These are phyloP conservation scores for Eurystomus gularis DNA, from an alignment of 2,113 vertebrate genomes.

Conservation along the genomic window DNA sequence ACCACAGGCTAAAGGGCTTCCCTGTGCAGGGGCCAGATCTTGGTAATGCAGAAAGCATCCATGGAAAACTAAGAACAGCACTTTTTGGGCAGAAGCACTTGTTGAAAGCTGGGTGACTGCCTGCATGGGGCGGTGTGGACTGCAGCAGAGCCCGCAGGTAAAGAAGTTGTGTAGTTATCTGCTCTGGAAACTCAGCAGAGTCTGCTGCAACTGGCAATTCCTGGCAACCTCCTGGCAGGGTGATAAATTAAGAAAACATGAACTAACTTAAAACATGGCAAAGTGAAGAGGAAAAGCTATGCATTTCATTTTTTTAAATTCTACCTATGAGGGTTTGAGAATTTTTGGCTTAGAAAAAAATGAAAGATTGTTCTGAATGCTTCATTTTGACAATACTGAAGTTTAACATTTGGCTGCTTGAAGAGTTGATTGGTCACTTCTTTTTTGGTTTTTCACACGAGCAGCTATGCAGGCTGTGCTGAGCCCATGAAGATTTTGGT, in stretches of 20 bases:
- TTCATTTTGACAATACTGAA: conserved; percentile 4
- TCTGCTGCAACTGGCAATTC: neutral
- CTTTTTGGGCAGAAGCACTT: neutral
- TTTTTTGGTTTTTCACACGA: neutral
- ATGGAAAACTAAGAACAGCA: accelerated
- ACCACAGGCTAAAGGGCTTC: neutral
- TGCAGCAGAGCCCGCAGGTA: neutral
- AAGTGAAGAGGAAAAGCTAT: neutral
- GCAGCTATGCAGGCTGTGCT: neutral
- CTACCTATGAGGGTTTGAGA: neutral
- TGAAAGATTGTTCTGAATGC: neutral
- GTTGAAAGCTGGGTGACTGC: neutral
- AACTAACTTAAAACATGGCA: neutral
- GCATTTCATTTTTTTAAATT: neutral
- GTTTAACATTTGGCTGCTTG: neutral
- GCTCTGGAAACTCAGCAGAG: neutral
- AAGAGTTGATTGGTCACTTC: neutral
- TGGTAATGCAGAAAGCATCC: neutral
- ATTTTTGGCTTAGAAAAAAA: neutral
- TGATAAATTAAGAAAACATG: neutral
- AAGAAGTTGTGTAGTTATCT: neutral
- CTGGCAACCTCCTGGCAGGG: neutral
- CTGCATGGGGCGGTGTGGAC: neutral
- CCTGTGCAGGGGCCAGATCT: accelerated
- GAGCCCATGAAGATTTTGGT: neutral